Conservation (phyloP, 2,113 vertebrate species). For the Nicator chloris region DNA sequence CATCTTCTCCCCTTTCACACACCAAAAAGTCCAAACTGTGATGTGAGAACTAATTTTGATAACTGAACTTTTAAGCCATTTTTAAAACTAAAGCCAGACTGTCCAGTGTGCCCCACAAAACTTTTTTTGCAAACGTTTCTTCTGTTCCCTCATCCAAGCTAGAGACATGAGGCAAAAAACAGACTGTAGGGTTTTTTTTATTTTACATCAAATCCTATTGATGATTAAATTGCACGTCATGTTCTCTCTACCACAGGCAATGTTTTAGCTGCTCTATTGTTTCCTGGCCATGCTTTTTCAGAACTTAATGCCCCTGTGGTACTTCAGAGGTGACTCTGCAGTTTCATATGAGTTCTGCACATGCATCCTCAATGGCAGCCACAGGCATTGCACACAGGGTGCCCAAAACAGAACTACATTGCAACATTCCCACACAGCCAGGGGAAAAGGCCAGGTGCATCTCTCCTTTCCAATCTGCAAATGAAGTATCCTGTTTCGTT, state of each 20-base stretch:
- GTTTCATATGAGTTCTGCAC: neutral
- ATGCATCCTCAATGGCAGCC: neutral
- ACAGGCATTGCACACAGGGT: accelerated
- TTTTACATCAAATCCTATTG: neutral
- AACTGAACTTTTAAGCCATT: neutral
- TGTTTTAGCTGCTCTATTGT: neutral
- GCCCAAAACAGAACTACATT: neutral
- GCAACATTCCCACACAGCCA: neutral
- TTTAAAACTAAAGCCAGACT: neutral
- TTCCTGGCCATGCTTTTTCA: neutral
- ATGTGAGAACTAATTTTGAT: neutral
- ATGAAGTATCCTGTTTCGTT: neutral
- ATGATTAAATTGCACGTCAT: neutral
- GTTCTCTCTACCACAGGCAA: neutral
- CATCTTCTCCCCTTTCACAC: neutral
- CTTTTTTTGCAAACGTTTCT: neutral
- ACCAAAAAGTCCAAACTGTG: neutral
- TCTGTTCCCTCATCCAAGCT: neutral
- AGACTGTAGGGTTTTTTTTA: neutral
- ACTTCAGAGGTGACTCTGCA: neutral
- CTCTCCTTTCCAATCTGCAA: neutral
- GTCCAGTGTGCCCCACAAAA: neutral
- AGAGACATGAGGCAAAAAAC: neutral
- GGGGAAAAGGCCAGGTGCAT: neutral
- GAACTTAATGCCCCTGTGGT: neutral